Conservation (phyloP, 1,140 invertebrate genomes). For the Chelonus insularis region DNA sequence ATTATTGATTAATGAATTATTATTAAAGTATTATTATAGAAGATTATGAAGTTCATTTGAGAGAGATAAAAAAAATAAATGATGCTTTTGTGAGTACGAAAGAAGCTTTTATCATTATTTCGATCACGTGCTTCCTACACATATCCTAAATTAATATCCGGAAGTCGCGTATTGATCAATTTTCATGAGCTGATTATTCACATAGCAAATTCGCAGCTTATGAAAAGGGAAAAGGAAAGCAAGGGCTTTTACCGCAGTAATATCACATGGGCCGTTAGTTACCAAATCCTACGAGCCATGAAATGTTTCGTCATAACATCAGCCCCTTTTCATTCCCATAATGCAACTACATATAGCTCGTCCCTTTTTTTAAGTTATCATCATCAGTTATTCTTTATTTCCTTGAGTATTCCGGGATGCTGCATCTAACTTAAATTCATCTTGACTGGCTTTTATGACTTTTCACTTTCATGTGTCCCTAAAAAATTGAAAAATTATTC, state of each 20-base stretch:
- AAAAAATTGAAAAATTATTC: too few species aligned
- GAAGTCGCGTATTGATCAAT: not conserved
- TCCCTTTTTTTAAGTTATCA: conserved; percentile 15
- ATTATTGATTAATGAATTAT: conserved; percentile 44
- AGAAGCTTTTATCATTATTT: conserved; percentile 38
- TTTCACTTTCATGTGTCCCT: too few species aligned
- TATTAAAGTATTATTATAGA: conserved; percentile 58
- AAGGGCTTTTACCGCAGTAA: conserved; percentile 41
- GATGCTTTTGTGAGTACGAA: conserved; percentile 61
- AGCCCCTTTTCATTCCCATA: conserved; percentile 38
- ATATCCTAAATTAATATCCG: conserved; percentile 14
- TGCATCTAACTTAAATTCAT: not conserved
- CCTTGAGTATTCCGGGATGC: not conserved
- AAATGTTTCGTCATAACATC: conserved; percentile 58
- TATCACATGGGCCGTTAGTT: conserved; percentile 54
- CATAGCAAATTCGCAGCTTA: conserved; percentile 37
- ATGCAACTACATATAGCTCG: conserved; percentile 34
- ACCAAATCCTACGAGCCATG: conserved; percentile 51
- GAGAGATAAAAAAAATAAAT: conserved; percentile 55
- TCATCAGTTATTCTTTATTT: conserved; percentile 15
- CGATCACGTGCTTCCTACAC: conserved; percentile 24
- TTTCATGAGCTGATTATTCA: conserved; percentile 1
- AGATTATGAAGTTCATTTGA: conserved; percentile 59
- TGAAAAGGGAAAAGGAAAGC: conserved; percentile 26
- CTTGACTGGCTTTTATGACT: too few species aligned